Evolutionary conservation across 2,888 invertebrate species (phyloP), one percentile per base, ranked within the genome.

Genomic region (Pandemis corylana): DNA sequence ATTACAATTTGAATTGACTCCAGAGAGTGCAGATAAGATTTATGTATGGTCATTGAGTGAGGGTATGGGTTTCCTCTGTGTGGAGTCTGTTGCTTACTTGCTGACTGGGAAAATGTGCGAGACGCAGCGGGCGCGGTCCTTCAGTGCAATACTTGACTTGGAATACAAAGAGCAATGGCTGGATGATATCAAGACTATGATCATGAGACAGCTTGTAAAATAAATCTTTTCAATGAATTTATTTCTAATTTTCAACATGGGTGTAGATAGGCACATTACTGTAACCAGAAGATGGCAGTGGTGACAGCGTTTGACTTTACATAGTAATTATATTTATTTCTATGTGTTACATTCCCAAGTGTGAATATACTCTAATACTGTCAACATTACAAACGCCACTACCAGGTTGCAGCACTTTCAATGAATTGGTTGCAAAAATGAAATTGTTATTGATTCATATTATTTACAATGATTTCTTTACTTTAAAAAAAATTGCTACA

Each of bases 1-100:
- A 72, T 87, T 95, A 80, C 95, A 95, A 79, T 95, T 95, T 81
- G 89, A 89, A 81, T 82, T 96, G 80, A 89, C 88, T 10, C 88
- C 94, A 0, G 85, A 90, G 49, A 95, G 94, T 5, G 95, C 95
- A 0, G 94, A 95, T 79, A 90, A 89, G 77, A 95, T 96, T 79
- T 96, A 96, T 80, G 90, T 93, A 41, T 96, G 96, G 96, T 95
- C 96, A 0, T 80, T 96, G 67, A 94, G 93, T 80, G 95, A 96
- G n/a, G 94, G 95, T 0, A 95, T 95, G 86, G 95, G 96, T 62
- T 93, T 95, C 78, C 85, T 96, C 28, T 93, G 96, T 79, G 93
- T 95, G 4, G 96, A 96, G 85, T 90, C 95, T 42, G 93, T 96
- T 1, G 95, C 95, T 2, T 96, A 94, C 83, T 90, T 95, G 66